These are phyloP conservation scores for Halichondria panicea DNA, from an alignment of 37 sponge, comb jelly and placozoan species.

Conservation along the genomic window DNA sequence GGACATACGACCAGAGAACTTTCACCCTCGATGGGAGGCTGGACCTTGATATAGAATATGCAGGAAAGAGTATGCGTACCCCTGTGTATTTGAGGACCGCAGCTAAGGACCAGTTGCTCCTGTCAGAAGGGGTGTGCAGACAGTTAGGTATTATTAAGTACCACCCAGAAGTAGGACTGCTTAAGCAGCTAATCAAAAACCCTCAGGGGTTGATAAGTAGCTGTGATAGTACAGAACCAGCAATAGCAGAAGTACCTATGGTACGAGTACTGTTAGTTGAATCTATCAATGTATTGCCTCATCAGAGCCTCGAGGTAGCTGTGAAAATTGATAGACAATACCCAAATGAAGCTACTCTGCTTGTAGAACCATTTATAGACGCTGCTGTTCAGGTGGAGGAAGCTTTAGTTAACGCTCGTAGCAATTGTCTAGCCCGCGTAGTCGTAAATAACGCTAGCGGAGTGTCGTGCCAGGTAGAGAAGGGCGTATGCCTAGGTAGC, in stretches of 20 bases:
- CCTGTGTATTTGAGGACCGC: not conserved
- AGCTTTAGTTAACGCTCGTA: not conserved
- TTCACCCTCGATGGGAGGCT: conserved; percentile 1
- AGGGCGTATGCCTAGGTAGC: not conserved
- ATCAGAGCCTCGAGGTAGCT: not conserved
- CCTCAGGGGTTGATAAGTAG: not conserved
- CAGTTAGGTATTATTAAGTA: conserved; percentile 3
- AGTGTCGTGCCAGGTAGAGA: not conserved
- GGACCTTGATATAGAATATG: conserved; percentile 4
- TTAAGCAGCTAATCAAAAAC: conserved; percentile 8
- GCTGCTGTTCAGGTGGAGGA: not conserved
- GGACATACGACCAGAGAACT: too few relatives aligned
- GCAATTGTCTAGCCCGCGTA: not conserved
- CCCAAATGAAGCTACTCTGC: not conserved
- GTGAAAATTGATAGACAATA: conserved; percentile 7
- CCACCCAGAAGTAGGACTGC: not conserved
- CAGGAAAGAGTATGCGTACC: conserved; percentile 10
- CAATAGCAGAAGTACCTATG: conserved; percentile 1
- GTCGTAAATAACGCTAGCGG: not conserved
- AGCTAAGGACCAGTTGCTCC: conserved; percentile 3
- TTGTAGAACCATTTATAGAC: conserved; percentile 4
- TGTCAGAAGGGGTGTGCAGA: conserved; percentile 1
- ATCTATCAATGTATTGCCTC: conserved; percentile 16
- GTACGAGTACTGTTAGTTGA: conserved; percentile 18
- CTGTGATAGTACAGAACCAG: not conserved